Evolutionary conservation across 2,888 invertebrate genomes (phyloP).

Genomic region (Trichogramma dendrolimi): DNA sequence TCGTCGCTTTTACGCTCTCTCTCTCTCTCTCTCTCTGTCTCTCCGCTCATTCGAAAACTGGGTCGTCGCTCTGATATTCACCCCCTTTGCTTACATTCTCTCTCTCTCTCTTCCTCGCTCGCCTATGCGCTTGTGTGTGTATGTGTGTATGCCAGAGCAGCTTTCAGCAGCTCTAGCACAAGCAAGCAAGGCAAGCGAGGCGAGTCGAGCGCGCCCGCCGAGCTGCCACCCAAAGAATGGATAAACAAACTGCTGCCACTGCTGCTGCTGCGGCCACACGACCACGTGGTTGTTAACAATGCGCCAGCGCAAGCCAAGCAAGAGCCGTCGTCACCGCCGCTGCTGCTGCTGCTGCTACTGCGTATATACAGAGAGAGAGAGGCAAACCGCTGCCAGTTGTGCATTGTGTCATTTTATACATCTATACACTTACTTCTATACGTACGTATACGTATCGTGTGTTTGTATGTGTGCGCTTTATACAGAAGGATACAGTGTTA

Average conservation of each 20-base stretch:
- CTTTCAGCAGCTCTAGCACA: no score
- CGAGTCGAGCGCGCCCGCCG: no score
- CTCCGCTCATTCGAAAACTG: background rate
- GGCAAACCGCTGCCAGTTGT: background rate
- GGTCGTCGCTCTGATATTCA: conserved; percentile 22
- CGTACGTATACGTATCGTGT: no score
- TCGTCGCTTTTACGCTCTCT: conserved; percentile 13
- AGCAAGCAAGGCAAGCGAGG: background rate
- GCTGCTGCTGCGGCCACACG: no score
- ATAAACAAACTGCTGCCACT: no score
- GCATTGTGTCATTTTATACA: no score
- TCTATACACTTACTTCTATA: no score
- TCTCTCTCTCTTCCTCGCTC: conserved; percentile 3
- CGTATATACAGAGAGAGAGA: background rate
- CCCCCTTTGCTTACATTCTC: conserved; percentile 3
- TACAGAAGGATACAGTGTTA: no score
- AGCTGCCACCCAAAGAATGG: no score
- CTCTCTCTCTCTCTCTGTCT: background rate
- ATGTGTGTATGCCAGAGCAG: no score
- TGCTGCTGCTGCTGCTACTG: background rate
- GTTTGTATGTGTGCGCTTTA: no score
- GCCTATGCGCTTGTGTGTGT: background rate
- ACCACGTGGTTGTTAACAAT: background rate
- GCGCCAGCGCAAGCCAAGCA: background rate
- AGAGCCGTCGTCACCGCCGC: conserved; percentile 3